Evolutionary conservation across 2,797 vertebrate species (phyloP).

Genomic region (Labeo calbasu): DNA sequence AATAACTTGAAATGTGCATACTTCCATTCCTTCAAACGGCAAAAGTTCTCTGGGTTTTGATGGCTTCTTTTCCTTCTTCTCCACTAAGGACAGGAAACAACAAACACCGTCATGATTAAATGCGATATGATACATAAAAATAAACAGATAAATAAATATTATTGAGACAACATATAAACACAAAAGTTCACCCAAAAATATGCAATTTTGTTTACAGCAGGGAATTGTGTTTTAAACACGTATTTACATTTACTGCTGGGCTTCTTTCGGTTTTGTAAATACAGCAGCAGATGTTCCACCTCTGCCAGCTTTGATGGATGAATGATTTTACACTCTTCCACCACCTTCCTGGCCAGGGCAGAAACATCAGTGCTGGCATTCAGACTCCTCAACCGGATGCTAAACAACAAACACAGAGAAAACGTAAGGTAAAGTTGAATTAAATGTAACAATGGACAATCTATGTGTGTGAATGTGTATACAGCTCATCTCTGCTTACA

Average conservation of each 20-base stretch:
- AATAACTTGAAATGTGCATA: slow-evolving; percentile 56
- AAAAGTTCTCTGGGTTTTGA: slow-evolving; percentile 85
- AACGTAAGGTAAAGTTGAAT: neutral
- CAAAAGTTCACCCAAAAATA: neutral
- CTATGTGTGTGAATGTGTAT: no score
- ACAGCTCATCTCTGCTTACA: slow-evolving; percentile 75
- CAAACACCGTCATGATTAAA: neutral
- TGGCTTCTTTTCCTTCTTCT: slow-evolving; percentile 83
- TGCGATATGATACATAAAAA: neutral
- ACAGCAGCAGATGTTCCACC: slow-evolving; percentile 92
- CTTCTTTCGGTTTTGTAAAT: slow-evolving; percentile 88
- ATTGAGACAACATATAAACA: neutral
- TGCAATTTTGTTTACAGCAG: neutral
- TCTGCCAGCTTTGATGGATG: slow-evolving; percentile 87
- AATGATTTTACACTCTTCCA: slow-evolving; percentile 93
- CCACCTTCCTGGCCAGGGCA: slow-evolving; percentile 88
- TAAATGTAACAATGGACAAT: neutral
- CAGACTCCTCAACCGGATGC: slow-evolving; percentile 91
- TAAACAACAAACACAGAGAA: slow-evolving; percentile 60
- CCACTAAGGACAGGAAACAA: slow-evolving; percentile 63
- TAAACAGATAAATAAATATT: neutral
- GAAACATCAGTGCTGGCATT: slow-evolving; percentile 88
- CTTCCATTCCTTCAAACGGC: slow-evolving; percentile 89
- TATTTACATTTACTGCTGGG: slow-evolving; percentile 51
- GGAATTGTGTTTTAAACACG: neutral